These are phyloP conservation scores for Chaetops frenatus DNA, from an alignment of 2,113 vertebrate species.

Conservation along the genomic window DNA sequence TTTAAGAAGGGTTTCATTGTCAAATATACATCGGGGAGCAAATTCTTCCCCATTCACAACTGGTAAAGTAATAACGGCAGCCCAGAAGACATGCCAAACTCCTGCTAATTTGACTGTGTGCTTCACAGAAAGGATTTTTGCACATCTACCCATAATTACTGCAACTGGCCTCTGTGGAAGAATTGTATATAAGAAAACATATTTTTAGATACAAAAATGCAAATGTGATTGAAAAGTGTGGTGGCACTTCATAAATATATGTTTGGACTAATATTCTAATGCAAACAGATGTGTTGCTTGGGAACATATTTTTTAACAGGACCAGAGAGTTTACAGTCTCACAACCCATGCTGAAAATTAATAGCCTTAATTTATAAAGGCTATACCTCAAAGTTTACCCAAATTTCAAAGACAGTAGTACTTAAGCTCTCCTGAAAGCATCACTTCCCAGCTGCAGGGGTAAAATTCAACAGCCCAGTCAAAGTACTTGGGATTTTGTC, in stretches of 20 bases:
- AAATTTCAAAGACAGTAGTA: neutral
- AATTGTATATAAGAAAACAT: neutral
- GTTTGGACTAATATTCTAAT: neutral
- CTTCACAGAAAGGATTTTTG: neutral
- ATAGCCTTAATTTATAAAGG: neutral
- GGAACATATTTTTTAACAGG: neutral
- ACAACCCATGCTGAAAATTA: neutral
- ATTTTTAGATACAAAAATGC: conserved; percentile 18
- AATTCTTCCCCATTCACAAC: conserved; percentile 46
- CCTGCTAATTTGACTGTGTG: neutral
- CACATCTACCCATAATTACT: neutral
- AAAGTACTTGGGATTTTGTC: neutral
- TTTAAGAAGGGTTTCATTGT: conserved; percentile 48
- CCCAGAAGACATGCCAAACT: neutral
- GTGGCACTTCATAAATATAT: neutral
- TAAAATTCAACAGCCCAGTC: neutral
- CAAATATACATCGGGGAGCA: conserved; percentile 35
- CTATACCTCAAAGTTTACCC: neutral
- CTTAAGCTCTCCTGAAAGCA: neutral
- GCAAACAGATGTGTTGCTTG: neutral
- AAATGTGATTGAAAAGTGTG: neutral
- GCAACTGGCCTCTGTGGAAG: neutral
- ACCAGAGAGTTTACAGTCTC: neutral
- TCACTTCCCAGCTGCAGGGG: neutral
- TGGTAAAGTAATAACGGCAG: neutral